Conservation (phyloP, 2,797 vertebrate genomes). For the Thalassophryne amazonica region DNA sequence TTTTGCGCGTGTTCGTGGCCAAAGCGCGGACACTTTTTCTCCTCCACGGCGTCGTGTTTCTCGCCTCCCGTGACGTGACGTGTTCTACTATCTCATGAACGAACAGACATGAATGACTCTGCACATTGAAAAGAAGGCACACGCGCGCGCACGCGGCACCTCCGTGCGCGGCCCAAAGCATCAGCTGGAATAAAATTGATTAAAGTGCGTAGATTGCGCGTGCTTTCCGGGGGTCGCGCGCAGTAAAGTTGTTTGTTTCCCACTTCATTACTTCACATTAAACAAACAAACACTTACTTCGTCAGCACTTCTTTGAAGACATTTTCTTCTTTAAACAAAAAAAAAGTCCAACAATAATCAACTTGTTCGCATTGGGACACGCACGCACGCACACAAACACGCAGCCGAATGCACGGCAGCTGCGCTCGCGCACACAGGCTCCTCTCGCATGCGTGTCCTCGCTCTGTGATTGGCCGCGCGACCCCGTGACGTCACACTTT, state of each 20-base stretch:
- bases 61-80: constrained; percentile 12
- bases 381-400: constrained; percentile 50
- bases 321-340: constrained; percentile 2
- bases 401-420: constrained; percentile 44
- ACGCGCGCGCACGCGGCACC: no score
- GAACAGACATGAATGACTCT: constrained; percentile 33
- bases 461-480: constrained; percentile 64
- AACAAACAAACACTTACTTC: no score
- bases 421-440: constrained; percentile 42
- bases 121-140: constrained; percentile 46
- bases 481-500: constrained; percentile 50
- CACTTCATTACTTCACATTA: constrained; percentile 48
- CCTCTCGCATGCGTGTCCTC: constrained; percentile 41
- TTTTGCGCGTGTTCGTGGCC: constrained; percentile 47
- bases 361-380: constrained; percentile 63
- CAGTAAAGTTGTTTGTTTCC: constrained; percentile 48
- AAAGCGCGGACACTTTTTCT: no score
- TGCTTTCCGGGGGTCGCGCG: constrained; percentile 34
- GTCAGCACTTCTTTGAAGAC: no score
- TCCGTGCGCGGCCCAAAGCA: no score
- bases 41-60: constrained; percentile 4
- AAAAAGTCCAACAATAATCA: constrained; percentile 30
- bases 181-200: constrained; percentile 24
- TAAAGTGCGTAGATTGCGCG: constrained; percentile 52
- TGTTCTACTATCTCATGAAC: constrained; percentile 33